Evolutionary conservation across 64 coral and sea anemone species (phyloP).

Genomic region (Montipora capricornis): DNA sequence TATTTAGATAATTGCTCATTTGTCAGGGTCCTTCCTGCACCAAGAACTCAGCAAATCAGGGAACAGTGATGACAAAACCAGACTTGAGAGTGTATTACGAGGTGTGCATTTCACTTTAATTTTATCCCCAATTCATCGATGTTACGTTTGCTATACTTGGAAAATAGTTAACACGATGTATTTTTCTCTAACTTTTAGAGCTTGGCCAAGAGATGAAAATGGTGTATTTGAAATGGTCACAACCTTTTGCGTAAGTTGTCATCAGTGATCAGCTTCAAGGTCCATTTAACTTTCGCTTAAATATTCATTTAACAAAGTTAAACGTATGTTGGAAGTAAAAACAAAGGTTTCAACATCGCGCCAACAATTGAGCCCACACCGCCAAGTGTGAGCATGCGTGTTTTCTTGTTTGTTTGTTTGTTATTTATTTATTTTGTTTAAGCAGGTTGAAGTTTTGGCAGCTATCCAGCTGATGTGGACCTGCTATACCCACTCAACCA

Average conservation of each 20-base stretch:
- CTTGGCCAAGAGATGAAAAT: conserved; percentile 63
- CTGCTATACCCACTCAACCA: too few relatives aligned
- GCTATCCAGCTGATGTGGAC: too few relatives aligned
- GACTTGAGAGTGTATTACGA: conserved; percentile 24
- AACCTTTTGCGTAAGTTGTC: conserved; percentile 62
- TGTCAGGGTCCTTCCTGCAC: conserved; percentile 4
- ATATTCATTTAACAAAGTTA: too few relatives aligned
- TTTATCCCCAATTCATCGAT: background rate
- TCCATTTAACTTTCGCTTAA: too few relatives aligned
- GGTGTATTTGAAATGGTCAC: conserved; percentile 63
- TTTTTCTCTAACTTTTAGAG: background rate
- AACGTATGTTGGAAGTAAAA: too few relatives aligned
- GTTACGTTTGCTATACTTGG: background rate
- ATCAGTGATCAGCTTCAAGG: too few relatives aligned
- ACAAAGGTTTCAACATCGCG: too few relatives aligned
- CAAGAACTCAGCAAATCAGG: background rate
- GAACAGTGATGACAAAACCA: conserved; percentile 23
- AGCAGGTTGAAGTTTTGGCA: too few relatives aligned
- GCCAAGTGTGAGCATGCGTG: too few relatives aligned
- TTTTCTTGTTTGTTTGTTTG: too few relatives aligned
- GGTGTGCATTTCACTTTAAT: background rate
- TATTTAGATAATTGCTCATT: background rate
- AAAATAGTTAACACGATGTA: background rate
- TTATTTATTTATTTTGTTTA: too few relatives aligned
- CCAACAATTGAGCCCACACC: too few relatives aligned